Evolutionary conservation across 2,113 vertebrate species (phyloP), one percentile per base, ranked within the genome.

Genomic region (Empidonax alnorum): DNA sequence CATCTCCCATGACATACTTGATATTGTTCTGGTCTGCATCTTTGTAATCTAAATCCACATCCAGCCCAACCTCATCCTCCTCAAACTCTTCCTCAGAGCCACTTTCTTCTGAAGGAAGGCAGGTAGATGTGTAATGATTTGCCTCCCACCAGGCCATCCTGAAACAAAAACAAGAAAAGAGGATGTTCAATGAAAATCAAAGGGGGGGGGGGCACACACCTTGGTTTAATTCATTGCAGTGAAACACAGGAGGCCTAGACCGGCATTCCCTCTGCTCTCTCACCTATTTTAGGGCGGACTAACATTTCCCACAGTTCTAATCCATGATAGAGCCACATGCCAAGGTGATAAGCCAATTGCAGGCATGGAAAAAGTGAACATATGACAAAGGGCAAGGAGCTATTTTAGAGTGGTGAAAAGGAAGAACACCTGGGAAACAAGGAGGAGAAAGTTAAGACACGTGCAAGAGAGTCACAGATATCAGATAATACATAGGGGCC

Each of bases 131-230:
- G 88, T 99, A 99, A 74, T 98, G 89, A 69, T 97, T 98, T 23
- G 98, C 98, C 74, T 98, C 96, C 99, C 99, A 99, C 99, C 98
- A 99, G 21, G 98, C 98, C 98, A 98, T 97, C 94, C 99, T 99
- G 94, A 74, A 95, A 76, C 27, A 90, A 71, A 73, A 93, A 62
- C 33, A 91, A 82, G 44, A 74, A 31, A 77, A 72, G 61, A 88
- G 58, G 31, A 87, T 62, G 55, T 85, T 89, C 66, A 77, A 37
- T 53, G 84, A 75, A 96, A 77, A 81, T 30, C 19, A 65, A 62
- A 87, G 16, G 2, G 3, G 5, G 2, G 3, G 5, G 4, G 27
- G 19, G 7, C 8, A 63, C 23, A 44, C 7, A 74, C 16, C 13
- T 61, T 46, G n/a, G 25, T 82, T 89, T 63, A 63, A 65, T 68